These are phyloP conservation scores for Archilochus colubris DNA, from an alignment of 2,113 vertebrate genomes.

Conservation along the genomic window DNA sequence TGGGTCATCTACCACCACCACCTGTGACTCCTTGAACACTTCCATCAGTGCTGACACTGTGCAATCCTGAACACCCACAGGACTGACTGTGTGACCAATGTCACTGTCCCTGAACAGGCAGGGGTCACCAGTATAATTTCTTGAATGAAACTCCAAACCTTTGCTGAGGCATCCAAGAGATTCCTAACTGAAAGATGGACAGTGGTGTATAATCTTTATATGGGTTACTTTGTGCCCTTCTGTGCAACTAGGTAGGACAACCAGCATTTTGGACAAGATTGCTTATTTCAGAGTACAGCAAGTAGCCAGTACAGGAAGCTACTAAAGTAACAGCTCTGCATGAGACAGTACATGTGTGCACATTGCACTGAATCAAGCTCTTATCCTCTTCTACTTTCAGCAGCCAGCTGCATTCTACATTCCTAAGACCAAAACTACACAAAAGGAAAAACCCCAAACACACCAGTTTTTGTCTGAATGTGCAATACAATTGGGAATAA, in stretches of 20 bases:
- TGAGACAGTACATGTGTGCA: neutral
- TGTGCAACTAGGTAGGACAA: neutral
- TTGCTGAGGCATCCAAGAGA: neutral
- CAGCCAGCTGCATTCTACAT: neutral
- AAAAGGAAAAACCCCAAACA: neutral
- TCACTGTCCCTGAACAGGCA: too few relatives aligned
- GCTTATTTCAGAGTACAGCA: neutral
- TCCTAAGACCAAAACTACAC: neutral
- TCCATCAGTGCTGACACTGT: too few relatives aligned
- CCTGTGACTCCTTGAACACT: too few relatives aligned
- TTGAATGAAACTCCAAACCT: neutral
- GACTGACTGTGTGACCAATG: too few relatives aligned
- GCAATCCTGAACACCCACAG: too few relatives aligned
- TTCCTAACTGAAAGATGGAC: neutral
- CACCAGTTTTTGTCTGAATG: neutral
- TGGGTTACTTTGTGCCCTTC: neutral
- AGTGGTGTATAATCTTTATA: neutral
- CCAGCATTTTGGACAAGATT: neutral
- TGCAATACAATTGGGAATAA: neutral
- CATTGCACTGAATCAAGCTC: neutral
- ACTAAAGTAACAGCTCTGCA: neutral
- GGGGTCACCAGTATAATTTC: neutral
- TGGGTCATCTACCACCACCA: too few relatives aligned
- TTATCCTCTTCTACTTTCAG: neutral
- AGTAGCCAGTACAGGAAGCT: neutral